Base-by-base conservation (phyloP, 1,140 invertebrate genomes). In the Camponotus pennsylvanicus region DNA sequence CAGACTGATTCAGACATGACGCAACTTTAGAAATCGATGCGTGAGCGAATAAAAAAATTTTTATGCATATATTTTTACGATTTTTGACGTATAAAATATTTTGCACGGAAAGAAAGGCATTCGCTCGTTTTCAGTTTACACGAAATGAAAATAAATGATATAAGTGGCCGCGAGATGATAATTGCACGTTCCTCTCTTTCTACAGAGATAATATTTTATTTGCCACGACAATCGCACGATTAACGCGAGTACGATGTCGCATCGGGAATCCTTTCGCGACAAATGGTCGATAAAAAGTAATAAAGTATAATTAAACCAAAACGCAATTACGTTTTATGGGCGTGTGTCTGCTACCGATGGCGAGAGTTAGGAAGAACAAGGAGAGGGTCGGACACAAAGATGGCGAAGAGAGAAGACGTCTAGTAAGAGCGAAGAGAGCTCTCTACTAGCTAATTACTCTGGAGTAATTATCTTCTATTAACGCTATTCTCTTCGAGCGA, bases 381-480 rank as follows among this genome's bases (percentile, higher is more conserved):
- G 63, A 69, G 61, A 77, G 27, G 80, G 76, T 69, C 70, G 59
- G 6, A n/a, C 21, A 66, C 34, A 57, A 32, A 59, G 61, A 63
- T 34, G 82, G n/a, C 42, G 52, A 21, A 52, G 32, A 77, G 64
- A 9, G 61, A 69, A 52, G 49, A 64, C 42, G 40, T 37, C 59
- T 40, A 88, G 73, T 85, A 86, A 85, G 82, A 79, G 80, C 27
- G n/a, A 79, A 85, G 78, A 71, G 67, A 91, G 91, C 85, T 37
- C 86, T 49, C 80, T 83, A 78, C 63, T 86, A 87, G 89, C 90
- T 94, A 94, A 94, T 94, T 94, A 94, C 88, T 91, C 87, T 92
- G 93, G 93, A 94, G 91, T 92, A 93, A 94, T 94, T 94, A 94
- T 87, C 86, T 91, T 91, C 87, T 88, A 89, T 93, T 94, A 91